Percentiles rank a stretch among this genome's conserved stretches.
Evolutionary conservation across 2,888 invertebrate species (phyloP).

Genomic region (Acanthosepion esculentum): DNA sequence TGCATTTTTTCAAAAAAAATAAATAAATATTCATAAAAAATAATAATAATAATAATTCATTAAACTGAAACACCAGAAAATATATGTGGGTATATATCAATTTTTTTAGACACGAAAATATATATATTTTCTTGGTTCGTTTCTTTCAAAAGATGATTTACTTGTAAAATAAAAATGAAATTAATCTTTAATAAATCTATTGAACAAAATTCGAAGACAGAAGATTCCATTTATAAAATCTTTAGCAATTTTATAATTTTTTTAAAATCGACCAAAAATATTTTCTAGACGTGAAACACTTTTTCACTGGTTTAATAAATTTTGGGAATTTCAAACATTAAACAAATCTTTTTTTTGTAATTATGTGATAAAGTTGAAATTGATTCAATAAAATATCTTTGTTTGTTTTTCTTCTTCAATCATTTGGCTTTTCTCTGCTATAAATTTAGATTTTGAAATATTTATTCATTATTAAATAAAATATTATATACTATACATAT

Average conservation of each 20-base stretch:
- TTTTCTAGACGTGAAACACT: neutral
- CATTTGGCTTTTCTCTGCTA: slow-evolving; percentile 25
- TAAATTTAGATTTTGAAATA: neutral
- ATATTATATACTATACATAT: neutral
- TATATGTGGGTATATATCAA: too few relatives aligned
- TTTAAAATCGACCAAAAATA: neutral
- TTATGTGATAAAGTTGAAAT: neutral
- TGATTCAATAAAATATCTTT: neutral
- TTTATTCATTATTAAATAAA: neutral
- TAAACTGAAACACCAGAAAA: too few relatives aligned
- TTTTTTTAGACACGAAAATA: neutral
- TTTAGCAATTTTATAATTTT: slow-evolving; percentile 33
- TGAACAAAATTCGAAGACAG: neutral
- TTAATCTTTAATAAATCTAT: neutral
- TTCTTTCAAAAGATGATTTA: neutral
- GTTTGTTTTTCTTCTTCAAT: neutral
- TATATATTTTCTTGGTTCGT: neutral
- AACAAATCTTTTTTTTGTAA: neutral
- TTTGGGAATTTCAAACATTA: neutral
- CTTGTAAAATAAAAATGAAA: neutral
- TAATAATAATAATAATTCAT: too few relatives aligned
- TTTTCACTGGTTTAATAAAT: neutral
- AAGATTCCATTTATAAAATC: neutral
- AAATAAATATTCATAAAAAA: too few relatives aligned
- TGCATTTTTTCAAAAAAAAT: too few relatives aligned